These are phyloP conservation scores for Lypha dubia DNA, from an alignment of 2,888 invertebrate species.

Conservation along the genomic window DNA sequence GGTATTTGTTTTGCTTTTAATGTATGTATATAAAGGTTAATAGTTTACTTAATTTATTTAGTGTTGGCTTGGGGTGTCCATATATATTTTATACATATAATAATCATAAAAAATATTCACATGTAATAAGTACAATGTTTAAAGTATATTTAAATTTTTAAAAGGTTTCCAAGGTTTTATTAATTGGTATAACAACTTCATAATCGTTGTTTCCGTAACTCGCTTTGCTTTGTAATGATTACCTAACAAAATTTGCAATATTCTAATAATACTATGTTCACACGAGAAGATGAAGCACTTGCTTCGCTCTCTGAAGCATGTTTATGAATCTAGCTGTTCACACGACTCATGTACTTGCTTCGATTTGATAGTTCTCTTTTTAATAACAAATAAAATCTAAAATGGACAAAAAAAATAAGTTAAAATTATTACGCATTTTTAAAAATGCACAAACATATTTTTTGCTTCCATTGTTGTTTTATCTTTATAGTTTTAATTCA, in stretches of 20 bases:
- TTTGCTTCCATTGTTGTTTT: no score
- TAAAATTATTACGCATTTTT: no score
- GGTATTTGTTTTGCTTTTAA: constrained; percentile 10
- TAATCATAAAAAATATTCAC: not conserved
- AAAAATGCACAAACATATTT: no score
- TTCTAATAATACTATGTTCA: no score
- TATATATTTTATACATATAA: constrained; percentile 24
- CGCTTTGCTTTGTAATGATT: not conserved
- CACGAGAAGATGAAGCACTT: no score
- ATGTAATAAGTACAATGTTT: not conserved
- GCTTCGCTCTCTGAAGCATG: no score
- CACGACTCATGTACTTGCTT: no score
- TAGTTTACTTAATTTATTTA: constrained; percentile 28
- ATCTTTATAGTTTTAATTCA: no score
- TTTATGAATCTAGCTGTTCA: no score
- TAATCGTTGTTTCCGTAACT: not conserved
- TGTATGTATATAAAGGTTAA: constrained; percentile 51
- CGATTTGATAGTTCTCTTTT: no score
- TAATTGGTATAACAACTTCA: constrained; percentile 34
- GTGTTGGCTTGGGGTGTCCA: not conserved
- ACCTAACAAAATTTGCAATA: not conserved
- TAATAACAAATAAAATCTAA: no score
- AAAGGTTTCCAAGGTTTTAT: constrained; percentile 30
- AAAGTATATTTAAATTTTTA: not conserved
- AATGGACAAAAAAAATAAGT: no score